A percentile compares a stretch with the other conserved stretches of the same genome.
These are phyloP conservation scores for Clarias platycephalus DNA, from an alignment of 2,797 vertebrate species.

Conservation along the genomic window DNA sequence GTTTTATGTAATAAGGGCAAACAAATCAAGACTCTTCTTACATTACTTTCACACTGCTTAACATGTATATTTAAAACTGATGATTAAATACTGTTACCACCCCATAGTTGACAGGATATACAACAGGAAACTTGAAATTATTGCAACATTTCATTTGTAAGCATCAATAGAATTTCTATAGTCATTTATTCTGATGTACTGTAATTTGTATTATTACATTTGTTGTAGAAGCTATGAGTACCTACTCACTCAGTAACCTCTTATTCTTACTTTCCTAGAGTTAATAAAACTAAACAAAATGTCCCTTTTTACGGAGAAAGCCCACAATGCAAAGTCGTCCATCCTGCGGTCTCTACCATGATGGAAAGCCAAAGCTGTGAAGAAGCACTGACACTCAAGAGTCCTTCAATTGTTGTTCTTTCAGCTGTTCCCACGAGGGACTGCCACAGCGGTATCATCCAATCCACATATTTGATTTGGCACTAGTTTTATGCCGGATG, in stretches of 20 bases:
- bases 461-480: too few species aligned
- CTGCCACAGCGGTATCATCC: too few species aligned
- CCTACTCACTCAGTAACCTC: neutral
- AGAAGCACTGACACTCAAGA: neutral
- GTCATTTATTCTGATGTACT: neutral
- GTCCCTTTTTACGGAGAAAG: neutral
- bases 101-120: too few species aligned
- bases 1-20: neutral
- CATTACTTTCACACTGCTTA: neutral
- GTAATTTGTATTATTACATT: neutral
- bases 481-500: too few species aligned
- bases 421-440: too few species aligned
- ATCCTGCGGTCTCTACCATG: neutral
- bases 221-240: neutral
- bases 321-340: neutral
- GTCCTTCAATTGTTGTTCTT: neutral
- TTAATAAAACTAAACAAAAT: slow-evolving; percentile 1
- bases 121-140: neutral
- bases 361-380: neutral
- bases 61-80: too few species aligned
- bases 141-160: neutral
- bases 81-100: neutral
- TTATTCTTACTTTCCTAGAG: neutral
- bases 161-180: neutral
- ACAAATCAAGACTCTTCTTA: neutral